These are phyloP conservation scores for Sinodicranocentrus sp. DNA, from an alignment of 2,888 invertebrate genomes.

Conservation along the genomic window DNA sequence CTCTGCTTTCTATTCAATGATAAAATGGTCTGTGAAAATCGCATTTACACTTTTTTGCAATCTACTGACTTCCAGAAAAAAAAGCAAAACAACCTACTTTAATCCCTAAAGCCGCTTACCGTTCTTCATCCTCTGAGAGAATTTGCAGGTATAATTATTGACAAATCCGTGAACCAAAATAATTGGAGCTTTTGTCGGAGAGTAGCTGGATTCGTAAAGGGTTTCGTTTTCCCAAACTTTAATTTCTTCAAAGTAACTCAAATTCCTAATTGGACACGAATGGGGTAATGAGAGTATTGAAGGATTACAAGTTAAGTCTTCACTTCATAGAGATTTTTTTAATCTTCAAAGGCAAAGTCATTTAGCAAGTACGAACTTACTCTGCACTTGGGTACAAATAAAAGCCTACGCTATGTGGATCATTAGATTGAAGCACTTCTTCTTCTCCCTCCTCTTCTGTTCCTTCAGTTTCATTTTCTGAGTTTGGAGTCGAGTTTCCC, in stretches of 20 bases:
- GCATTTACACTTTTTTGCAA: too few relatives aligned
- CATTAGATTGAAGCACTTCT: conserved; percentile 52
- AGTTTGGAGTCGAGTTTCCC: background rate
- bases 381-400: conserved; percentile 62
- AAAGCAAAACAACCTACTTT: too few relatives aligned
- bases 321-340: too few relatives aligned
- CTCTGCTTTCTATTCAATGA: too few relatives aligned
- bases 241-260: conserved; percentile 54
- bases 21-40: too few relatives aligned
- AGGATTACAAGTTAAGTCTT: too few relatives aligned
- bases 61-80: too few relatives aligned
- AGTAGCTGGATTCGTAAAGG: conserved; percentile 46
- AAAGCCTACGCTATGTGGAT: conserved; percentile 60
- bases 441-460: conserved; percentile 32
- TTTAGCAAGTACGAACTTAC: conserved; percentile 59
- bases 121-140: conserved; percentile 65
- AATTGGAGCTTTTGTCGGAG: conserved; percentile 32
- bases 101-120: conserved; percentile 39
- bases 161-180: conserved; percentile 70
- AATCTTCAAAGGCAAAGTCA: too few relatives aligned
- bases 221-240: conserved; percentile 43
- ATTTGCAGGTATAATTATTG: conserved; percentile 67
- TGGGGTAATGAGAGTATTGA: too few relatives aligned
- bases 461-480: conserved; percentile 16
- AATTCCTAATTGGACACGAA: conserved; percentile 39